phyloP scores from a whole-genome alignment of 1,140 invertebrate genomes.

The Archegozetes longisetosus region DNA sequence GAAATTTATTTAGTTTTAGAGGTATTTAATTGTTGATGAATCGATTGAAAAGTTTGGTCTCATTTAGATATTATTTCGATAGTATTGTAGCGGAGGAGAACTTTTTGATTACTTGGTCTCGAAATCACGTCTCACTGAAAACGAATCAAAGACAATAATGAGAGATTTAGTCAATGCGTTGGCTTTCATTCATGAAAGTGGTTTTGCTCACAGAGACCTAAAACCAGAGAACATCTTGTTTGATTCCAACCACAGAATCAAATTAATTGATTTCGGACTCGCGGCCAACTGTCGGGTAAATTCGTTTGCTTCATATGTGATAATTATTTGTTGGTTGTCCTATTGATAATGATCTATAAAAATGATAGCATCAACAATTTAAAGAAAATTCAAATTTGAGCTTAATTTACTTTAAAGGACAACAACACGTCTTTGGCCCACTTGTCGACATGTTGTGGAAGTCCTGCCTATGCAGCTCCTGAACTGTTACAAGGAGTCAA shows the following conservation, averaged over 20 bases:
- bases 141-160: constrained; percentile 56
- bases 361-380: no score
- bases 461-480: constrained; percentile 57
- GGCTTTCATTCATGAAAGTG: constrained; percentile 52
- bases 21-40: constrained; percentile 29
- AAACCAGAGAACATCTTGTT: constrained; percentile 71
- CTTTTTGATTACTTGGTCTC: constrained; percentile 70
- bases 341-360: no score
- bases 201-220: constrained; percentile 62
- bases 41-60: background rate
- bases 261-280: constrained; percentile 77
- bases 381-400: background rate
- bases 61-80: constrained; percentile 2
- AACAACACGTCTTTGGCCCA: constrained; percentile 24
- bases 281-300: constrained; percentile 26
- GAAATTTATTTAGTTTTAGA: constrained; percentile 57
- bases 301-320: background rate
- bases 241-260: constrained; percentile 58
- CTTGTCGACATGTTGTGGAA: constrained; percentile 60
- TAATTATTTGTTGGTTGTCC: no score
- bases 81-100: constrained; percentile 65
- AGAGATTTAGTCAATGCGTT: constrained; percentile 41
- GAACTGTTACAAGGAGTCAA: constrained; percentile 35
- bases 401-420: constrained; percentile 35
- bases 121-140: constrained; percentile 48